Evolutionary conservation across 2,113 vertebrate genomes (phyloP).

Genomic region (Meleagris gallopavo): DNA sequence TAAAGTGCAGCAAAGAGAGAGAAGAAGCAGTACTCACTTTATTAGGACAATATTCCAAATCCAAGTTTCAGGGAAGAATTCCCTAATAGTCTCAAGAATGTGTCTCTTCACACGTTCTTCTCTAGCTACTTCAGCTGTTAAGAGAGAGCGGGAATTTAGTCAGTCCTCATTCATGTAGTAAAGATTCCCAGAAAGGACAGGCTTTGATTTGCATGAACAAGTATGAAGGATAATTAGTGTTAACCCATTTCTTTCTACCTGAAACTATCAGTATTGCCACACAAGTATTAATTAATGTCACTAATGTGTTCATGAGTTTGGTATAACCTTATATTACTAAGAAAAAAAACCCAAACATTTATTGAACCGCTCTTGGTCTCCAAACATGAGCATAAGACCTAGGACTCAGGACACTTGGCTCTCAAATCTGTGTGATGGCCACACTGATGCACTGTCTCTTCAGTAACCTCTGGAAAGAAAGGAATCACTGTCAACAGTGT

Average conservation of each 20-base stretch:
- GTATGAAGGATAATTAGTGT: neutral
- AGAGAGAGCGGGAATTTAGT: neutral
- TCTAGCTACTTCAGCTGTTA: neutral
- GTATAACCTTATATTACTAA: neutral
- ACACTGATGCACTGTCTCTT: neutral
- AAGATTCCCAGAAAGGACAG: neutral
- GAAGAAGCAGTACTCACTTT: slow-evolving; percentile 75
- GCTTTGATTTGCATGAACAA: neutral
- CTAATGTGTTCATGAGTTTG: neutral
- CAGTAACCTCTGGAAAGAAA: neutral
- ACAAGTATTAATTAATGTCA: neutral
- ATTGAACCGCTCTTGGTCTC: neutral
- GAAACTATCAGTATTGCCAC: neutral
- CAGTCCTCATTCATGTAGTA: neutral
- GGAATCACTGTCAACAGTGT: neutral
- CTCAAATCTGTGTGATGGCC: neutral
- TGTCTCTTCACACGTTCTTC: neutral
- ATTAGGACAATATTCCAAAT: slow-evolving; percentile 85
- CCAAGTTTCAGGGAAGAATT: slow-evolving; percentile 87
- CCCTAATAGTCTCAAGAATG: slow-evolving; percentile 69
- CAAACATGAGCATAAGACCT: neutral
- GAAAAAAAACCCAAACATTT: neutral
- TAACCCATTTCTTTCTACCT: neutral
- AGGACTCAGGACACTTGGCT: neutral
- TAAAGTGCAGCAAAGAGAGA: neutral